Evolutionary conservation across 2,888 invertebrate species (phyloP).

Genomic region (Cylloceria caligata): DNA sequence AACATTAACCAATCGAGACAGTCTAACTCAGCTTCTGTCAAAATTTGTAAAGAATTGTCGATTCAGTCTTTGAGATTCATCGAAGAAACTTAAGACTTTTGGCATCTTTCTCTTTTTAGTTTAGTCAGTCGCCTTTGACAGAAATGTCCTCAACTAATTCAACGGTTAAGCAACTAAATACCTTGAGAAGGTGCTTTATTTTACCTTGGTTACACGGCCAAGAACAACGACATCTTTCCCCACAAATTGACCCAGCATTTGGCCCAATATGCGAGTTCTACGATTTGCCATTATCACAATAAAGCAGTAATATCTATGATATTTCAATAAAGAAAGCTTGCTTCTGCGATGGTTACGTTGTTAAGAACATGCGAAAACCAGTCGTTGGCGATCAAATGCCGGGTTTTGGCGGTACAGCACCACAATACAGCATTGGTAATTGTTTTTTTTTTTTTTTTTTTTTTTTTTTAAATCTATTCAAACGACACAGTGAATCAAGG

Average conservation of each 20-base stretch:
- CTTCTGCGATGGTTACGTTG: not conserved
- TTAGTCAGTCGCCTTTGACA: too few relatives aligned
- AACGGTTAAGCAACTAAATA: not conserved
- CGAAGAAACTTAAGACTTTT: too few relatives aligned
- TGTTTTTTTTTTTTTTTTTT: not conserved
- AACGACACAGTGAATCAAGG: not conserved
- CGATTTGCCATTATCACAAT: constrained; percentile 35
- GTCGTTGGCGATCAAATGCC: not conserved
- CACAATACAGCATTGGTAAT: too few relatives aligned
- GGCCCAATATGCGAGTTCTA: constrained; percentile 74
- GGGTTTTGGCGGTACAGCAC: constrained; percentile 22
- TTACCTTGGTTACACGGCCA: constrained; percentile 77
- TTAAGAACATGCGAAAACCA: not conserved
- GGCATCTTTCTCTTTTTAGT: too few relatives aligned
- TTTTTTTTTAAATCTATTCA: not conserved
- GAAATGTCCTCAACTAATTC: too few relatives aligned
- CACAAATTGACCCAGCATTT: constrained; percentile 74
- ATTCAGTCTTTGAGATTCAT: too few relatives aligned
- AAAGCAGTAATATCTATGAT: not conserved
- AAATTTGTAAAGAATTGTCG: too few relatives aligned
- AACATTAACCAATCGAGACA: too few relatives aligned
- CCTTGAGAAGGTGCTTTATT: not conserved
- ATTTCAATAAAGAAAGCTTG: not conserved
- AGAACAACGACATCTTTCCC: constrained; percentile 77
- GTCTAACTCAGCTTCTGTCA: too few relatives aligned